Base-by-base conservation (phyloP, 1,140 invertebrate species). In the Euwallacea fornicatus region DNA sequence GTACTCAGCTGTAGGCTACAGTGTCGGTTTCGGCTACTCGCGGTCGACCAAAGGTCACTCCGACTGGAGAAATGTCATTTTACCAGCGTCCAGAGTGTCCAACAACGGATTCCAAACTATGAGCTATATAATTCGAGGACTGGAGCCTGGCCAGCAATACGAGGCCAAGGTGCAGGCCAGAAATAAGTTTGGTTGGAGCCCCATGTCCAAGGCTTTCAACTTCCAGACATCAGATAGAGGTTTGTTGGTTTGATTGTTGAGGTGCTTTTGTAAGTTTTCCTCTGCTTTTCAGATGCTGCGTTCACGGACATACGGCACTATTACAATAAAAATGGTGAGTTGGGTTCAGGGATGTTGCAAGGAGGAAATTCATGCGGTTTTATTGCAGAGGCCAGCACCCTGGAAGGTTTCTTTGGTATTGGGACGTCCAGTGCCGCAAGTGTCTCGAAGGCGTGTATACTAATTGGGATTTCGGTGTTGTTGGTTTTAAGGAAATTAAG, bases 181-280 rank as follows among this genome's bases (percentile, higher is more conserved):
- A 76, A 89, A 89, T 81, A 84, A 85, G 72, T 88, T 85, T 76
- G 88, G 88, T 63, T 88, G 86, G 86, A 87, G 86, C 74, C 83
- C 85, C 47, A 78, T 84, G 69, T 86, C 86, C 59, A 84, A 86
- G 56, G 83, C 84, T 43, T 87, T 87, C 75, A 81, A 82, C 56
- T 87, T 87, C 76, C 77, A 78, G 65, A 82, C 81, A 13, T 79
- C 80, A 6, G 76, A 80, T 54, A 75, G 76, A 75, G 80, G 80
- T 81, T 21, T 7, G 15, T 50, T 50, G n/a, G 13, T 64, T 16
- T 50, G 8, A 6, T 64, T 61, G 42, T 11, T 61, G 59, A 42
- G 21, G 21, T 33, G 1, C 4, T 33, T 33, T 33, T 33, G 4
- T 33, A 33, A 33, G 1, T 33, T 33, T 33, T 33, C 4, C 21